phyloP scores from a whole-genome alignment of 2,113 vertebrate species.

The Daboia siamensis region DNA sequence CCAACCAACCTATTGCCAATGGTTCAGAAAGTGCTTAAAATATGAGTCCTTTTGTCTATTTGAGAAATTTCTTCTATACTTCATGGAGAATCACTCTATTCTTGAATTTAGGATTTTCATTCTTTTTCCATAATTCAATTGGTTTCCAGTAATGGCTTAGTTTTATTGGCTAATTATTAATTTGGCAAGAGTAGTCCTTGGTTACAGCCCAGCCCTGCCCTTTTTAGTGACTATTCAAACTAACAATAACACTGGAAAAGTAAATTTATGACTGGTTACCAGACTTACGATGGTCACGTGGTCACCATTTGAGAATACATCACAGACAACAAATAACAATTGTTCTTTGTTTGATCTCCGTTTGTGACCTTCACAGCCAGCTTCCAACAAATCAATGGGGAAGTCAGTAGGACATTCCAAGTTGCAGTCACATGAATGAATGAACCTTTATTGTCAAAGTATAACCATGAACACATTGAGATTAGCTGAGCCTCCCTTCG shows the following conservation, averaged over 20 bases:
- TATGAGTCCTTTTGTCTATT: background rate
- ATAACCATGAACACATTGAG: no score
- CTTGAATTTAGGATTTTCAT: background rate
- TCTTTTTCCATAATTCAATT: background rate
- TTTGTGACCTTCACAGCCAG: no score
- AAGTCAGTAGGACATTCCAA: no score
- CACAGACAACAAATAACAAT: no score
- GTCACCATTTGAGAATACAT: background rate
- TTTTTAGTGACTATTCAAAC: background rate
- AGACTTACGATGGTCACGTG: background rate
- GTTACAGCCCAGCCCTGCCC: background rate
- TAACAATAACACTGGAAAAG: background rate
- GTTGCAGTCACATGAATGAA: no score
- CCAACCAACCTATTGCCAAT: background rate
- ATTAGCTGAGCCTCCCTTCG: no score
- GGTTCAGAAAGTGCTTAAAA: background rate
- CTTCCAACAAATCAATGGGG: no score
- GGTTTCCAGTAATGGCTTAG: background rate
- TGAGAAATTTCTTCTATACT: background rate
- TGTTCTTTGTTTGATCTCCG: no score
- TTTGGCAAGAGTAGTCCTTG: background rate
- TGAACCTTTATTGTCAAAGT: no score
- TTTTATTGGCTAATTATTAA: background rate
- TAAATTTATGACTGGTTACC: background rate
- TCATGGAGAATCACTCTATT: background rate